Evolutionary conservation across 2,888 invertebrate species (phyloP).

Genomic region (Physocephala rufipes): DNA sequence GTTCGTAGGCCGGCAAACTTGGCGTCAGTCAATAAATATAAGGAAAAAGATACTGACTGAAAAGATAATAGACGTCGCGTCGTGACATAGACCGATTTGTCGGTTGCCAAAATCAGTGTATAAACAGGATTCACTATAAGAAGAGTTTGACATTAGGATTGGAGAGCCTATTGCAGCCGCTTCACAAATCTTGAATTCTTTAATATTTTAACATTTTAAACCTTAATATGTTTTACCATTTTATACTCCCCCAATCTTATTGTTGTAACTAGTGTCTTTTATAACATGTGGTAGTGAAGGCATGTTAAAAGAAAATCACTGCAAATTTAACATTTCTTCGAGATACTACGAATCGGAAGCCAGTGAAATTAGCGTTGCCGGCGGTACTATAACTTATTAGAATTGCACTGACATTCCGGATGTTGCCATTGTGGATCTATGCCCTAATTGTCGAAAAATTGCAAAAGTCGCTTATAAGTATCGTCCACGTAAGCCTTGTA

Average conservation of each 20-base stretch:
- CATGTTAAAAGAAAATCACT: constrained; percentile 94
- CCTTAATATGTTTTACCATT: too few relatives aligned
- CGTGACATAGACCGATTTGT: too few relatives aligned
- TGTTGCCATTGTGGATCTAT: constrained; percentile 73
- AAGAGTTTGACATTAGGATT: too few relatives aligned
- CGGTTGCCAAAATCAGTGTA: too few relatives aligned
- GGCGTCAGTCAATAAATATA: too few relatives aligned
- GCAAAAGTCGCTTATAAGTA: constrained; percentile 97
- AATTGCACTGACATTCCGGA: constrained; percentile 61
- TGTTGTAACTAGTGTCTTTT: constrained; percentile 79
- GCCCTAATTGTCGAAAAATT: constrained; percentile 90
- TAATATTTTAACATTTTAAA: too few relatives aligned
- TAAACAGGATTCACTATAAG: too few relatives aligned
- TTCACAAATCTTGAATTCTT: too few relatives aligned
- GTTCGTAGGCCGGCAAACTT: too few relatives aligned
- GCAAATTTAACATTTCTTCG: constrained; percentile 88
- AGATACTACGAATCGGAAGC: constrained; percentile 81
- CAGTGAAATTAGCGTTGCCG: constrained; percentile 62
- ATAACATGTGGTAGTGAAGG: constrained; percentile 93
- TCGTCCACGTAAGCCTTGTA: constrained; percentile 86
- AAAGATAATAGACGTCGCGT: too few relatives aligned
- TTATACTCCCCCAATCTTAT: constrained; percentile 38
- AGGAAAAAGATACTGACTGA: too few relatives aligned
- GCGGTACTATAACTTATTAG: constrained; percentile 62
- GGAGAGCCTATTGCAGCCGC: too few relatives aligned